Percentiles rank a stretch among this genome's conserved stretches.
phyloP scores from a whole-genome alignment of 1,140 invertebrate species.

The Papilio helenus region DNA sequence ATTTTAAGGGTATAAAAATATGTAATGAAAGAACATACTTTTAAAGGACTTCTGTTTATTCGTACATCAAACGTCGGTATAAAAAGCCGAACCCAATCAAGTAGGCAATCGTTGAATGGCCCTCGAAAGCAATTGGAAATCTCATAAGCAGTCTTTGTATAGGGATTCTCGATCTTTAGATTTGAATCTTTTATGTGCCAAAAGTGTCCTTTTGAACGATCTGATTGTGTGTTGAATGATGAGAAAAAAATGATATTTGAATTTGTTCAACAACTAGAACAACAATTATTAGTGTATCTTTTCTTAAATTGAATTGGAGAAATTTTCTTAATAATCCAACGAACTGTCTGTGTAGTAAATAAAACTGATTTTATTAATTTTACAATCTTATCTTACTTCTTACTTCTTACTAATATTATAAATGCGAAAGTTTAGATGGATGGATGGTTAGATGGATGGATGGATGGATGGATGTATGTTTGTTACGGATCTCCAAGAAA shows the following conservation, averaged over 20 bases:
- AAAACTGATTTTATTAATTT: too few species aligned
- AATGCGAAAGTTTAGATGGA: too few species aligned
- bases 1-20: neutral
- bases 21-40: neutral
- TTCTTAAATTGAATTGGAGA: neutral
- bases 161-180: neutral
- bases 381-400: too few species aligned
- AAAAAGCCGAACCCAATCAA: constrained; percentile 20
- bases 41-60: constrained; percentile 12
- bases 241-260: neutral
- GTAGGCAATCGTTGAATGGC: constrained; percentile 29
- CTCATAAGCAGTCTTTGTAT: constrained; percentile 34
- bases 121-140: constrained; percentile 31
- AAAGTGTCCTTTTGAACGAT: constrained; percentile 3
- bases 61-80: constrained; percentile 26
- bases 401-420: too few species aligned
- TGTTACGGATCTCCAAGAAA: too few species aligned
- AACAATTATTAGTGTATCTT: neutral
- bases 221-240: neutral
- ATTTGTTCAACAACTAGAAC: neutral
- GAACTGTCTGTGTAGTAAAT: too few species aligned
- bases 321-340: too few species aligned
- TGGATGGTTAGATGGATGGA: too few species aligned
- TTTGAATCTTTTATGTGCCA: constrained; percentile 20
- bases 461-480: too few species aligned